Conservation (phyloP, 2,888 invertebrate species). For the Odontomyia ornata region DNA sequence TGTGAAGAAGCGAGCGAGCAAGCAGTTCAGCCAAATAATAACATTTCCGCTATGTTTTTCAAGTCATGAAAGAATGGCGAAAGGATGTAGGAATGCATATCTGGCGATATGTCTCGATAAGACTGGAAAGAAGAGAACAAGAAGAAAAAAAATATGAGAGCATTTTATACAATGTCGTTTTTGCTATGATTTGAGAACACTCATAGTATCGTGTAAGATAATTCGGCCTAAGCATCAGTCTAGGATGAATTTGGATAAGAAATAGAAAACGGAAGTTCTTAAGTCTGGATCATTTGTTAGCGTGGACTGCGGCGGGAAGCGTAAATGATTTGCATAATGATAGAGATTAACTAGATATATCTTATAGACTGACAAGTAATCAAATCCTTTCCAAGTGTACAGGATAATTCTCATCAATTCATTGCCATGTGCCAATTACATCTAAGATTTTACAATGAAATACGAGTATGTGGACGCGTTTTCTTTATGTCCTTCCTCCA, state of each 20-base stretch:
- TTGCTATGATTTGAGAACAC: conserved; percentile 15
- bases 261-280: conserved; percentile 26
- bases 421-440: neutral
- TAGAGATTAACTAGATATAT: no score
- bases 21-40: conserved; percentile 47
- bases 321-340: no score
- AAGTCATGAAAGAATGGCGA: neutral
- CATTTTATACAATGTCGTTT: conserved; percentile 41
- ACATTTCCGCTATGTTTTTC: conserved; percentile 41
- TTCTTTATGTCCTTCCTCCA: conserved; percentile 9
- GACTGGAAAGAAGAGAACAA: conserved; percentile 5
- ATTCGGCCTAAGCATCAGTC: neutral
- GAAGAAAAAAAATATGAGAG: conserved; percentile 32
- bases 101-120: conserved; percentile 48
- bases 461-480: conserved; percentile 25
- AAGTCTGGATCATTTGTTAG: conserved; percentile 24
- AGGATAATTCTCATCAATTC: neutral
- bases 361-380: no score
- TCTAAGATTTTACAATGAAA: neutral
- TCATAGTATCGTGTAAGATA: conserved; percentile 26
- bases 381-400: no score
- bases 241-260: neutral
- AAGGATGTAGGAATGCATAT: conserved; percentile 45
- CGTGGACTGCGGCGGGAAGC: no score
- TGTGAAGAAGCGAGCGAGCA: neutral